Base-by-base conservation (phyloP, 1,140 invertebrate species). In the Lerema accius region DNA sequence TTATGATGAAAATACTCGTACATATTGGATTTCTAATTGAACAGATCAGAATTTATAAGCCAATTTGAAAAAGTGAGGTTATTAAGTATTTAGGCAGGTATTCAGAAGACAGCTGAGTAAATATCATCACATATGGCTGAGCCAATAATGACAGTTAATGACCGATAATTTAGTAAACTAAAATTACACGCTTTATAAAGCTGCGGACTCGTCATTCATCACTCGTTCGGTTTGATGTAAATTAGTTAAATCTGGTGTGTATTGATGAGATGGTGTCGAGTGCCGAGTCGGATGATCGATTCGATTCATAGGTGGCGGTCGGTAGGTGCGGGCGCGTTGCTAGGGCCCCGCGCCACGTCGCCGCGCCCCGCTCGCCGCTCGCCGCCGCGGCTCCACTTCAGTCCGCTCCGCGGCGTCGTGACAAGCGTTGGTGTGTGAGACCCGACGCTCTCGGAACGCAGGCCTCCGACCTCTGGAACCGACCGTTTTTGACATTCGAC, bases 401-500 rank as follows among this genome's bases (percentile, higher is more conserved):
- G 86, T 89, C 80, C 79, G 77, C 82, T 78, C 66, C 69, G 85
- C 79, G 77, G 79, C 76, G 73, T 83, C 65, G 65, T 68, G 55
- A 63, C 63, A 69, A 67, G 67, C 58, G 82, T 68, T 65, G 53
- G 81, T 81, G 76, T 80, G 46, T 46, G 68, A 55, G 63, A 63
- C 40, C 63, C 63, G 61, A 49, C 72, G 63, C 65, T 64, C 59
- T 62, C 53, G 49, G 55, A 71, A 67, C 69, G 74, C 73, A 67
- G 82, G 82, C 79, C 76, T 76, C 84, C 82, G 84, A 86, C 84
- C 83, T 86, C 84, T 88, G 78, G 78, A 83, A 79, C 83, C 75
- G 80, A 82, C 80, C 76, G 78, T 82, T 86, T 83, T 76, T 86
- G 79, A 89, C 86, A 86, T 86, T 88, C 80, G 80, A 88, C 81